These are phyloP conservation scores for Belonocnema kinseyi DNA, from an alignment of 1,140 invertebrate species.

Conservation along the genomic window DNA sequence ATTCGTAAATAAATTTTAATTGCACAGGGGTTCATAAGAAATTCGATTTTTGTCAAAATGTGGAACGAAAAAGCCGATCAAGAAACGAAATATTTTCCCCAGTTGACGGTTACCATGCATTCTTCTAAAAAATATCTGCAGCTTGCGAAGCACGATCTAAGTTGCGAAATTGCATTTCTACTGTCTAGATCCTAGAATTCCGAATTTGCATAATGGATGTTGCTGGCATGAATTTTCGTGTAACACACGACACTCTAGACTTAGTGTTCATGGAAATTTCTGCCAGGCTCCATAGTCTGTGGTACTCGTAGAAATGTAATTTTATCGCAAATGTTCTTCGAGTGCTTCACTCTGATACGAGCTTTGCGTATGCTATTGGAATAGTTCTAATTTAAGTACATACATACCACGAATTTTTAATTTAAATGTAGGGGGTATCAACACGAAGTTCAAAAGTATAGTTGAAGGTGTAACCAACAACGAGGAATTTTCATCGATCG, in stretches of 20 bases:
- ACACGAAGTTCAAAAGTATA: no score
- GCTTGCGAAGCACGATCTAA: slow-evolving; percentile 19
- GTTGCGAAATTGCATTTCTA: slow-evolving; percentile 8
- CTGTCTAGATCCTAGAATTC: slow-evolving; percentile 4
- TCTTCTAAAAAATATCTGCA: neutral
- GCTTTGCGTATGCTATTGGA: neutral
- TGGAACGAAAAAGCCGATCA: no score
- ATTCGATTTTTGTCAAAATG: no score
- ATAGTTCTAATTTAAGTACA: neutral
- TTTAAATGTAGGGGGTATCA: no score
- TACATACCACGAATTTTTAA: no score
- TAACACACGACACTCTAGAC: slow-evolving; percentile 24
- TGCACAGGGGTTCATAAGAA: no score
- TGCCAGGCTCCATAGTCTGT: neutral
- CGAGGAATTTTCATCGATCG: no score
- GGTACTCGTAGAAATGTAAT: neutral
- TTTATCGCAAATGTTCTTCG: neutral
- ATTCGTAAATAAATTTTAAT: no score
- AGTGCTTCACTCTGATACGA: neutral
- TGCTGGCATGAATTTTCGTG: slow-evolving; percentile 51
- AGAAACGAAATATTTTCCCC: no score
- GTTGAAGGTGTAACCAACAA: no score
- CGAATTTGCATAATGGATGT: slow-evolving; percentile 54
- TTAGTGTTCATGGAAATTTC: slow-evolving; percentile 36
- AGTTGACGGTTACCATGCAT: no score